Evolutionary conservation across 2,888 invertebrate genomes (phyloP).

Genomic region (Leptinotarsa rubiginosa): DNA sequence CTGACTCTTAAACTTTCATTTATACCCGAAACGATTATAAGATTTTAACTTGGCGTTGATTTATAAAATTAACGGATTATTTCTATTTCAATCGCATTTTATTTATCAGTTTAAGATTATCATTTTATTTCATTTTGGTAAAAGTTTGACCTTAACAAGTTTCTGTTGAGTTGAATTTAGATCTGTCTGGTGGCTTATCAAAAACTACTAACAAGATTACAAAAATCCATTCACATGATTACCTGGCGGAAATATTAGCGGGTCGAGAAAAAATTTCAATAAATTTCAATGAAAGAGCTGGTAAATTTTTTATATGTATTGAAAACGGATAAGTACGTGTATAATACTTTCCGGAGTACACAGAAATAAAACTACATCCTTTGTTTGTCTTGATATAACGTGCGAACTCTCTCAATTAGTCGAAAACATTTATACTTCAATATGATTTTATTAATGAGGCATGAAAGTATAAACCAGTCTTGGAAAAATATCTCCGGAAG

Average conservation of each 20-base stretch:
- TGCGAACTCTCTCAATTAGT: constrained; percentile 56
- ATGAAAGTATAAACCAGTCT: constrained; percentile 21
- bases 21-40: not conserved
- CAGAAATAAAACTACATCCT: constrained; percentile 40
- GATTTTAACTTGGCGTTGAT: not conserved
- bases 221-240: not conserved
- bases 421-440: constrained; percentile 44
- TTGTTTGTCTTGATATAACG: constrained; percentile 49
- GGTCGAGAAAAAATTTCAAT: constrained; percentile 33
- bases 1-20: constrained; percentile 6
- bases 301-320: constrained; percentile 38
- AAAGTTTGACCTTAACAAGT: not conserved
- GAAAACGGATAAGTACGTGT: constrained; percentile 35
- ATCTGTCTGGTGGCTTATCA: not conserved
- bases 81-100: not conserved
- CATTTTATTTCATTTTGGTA: not conserved
- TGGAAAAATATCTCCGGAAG: constrained; percentile 17
- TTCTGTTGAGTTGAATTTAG: too few species aligned
- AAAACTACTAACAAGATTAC: not conserved
- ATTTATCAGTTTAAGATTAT: not conserved
- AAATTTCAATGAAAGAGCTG: constrained; percentile 37
- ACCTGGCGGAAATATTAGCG: constrained; percentile 33
- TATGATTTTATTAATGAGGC: constrained; percentile 42
- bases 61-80: not conserved
- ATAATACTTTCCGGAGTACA: constrained; percentile 46